phyloP scores from a whole-genome alignment of 1,140 invertebrate species.

The Heliconius melpomene region DNA sequence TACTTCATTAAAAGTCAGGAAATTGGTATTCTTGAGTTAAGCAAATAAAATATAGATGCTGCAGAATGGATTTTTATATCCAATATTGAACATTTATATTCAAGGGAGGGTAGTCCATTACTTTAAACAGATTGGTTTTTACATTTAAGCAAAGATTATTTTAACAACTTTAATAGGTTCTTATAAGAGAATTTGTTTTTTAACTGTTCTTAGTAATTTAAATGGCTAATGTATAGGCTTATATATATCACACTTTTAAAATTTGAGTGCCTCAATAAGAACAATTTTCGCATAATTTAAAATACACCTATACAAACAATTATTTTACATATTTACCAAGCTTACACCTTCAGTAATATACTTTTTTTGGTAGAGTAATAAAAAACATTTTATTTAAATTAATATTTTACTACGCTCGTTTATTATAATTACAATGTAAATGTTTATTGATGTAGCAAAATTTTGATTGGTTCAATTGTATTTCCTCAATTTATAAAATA shows the following conservation, averaged over 20 bases:
- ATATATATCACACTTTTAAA: neutral
- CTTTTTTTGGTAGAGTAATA: no score
- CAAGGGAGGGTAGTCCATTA: slow-evolving; percentile 7
- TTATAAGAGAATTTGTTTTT: neutral
- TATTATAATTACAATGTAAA: no score
- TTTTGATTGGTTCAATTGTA: no score
- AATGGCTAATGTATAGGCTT: neutral
- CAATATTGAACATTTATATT: slow-evolving; percentile 13
- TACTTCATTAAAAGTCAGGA: slow-evolving; percentile 32
- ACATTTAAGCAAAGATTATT: neutral
- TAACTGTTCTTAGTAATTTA: neutral
- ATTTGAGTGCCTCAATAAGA: no score
- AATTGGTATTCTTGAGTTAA: slow-evolving; percentile 30
- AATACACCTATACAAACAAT: no score
- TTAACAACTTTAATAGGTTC: neutral
- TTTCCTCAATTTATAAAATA: no score
- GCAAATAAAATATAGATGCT: slow-evolving; percentile 22
- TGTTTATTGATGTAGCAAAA: no score
- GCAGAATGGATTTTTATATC: slow-evolving; percentile 9
- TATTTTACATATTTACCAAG: no score
- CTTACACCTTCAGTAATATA: no score
- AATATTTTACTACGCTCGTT: no score
- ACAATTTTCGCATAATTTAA: no score
- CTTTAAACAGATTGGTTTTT: slow-evolving; percentile 5
- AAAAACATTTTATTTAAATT: no score